Conservation (phyloP, 2,888 invertebrate species). For the Brachylomia viminalis region DNA sequence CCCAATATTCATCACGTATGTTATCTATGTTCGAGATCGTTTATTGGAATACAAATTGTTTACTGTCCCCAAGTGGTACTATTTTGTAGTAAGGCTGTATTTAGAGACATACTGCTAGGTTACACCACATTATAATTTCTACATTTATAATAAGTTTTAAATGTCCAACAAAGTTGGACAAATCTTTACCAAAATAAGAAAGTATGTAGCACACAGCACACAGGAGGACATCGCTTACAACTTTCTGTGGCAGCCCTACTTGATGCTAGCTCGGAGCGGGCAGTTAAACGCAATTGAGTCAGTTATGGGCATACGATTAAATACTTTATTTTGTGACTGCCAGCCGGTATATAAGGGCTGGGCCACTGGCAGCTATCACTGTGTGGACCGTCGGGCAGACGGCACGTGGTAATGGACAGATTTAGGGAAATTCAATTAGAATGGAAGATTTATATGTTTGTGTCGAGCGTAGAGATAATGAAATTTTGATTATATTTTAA, state of each 20-base stretch:
- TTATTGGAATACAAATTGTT: not conserved
- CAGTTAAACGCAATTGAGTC: constrained; percentile 67
- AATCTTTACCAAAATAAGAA: not conserved
- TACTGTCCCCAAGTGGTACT: not conserved
- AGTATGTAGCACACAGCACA: not conserved
- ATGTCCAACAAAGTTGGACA: not conserved
- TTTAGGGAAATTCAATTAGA: constrained; percentile 6
- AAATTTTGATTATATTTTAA: not conserved
- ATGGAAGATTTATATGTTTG: not conserved
- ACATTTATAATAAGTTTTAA: not conserved
- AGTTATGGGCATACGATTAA: constrained; percentile 67
- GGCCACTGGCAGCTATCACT: not conserved
- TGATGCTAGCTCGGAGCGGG: constrained; percentile 27
- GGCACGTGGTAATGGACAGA: not conserved
- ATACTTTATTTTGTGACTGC: constrained; percentile 56
- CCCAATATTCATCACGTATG: not conserved
- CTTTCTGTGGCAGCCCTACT: constrained; percentile 46
- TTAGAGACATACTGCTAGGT: not conserved
- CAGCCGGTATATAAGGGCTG: constrained; percentile 38
- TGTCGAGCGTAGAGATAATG: no score
- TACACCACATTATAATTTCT: not conserved
- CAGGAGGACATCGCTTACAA: no score
- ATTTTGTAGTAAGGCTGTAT: not conserved
- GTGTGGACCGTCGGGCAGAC: not conserved
- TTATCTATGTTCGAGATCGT: not conserved